Conservation (phyloP, 2,797 vertebrate species). For the Threskiornis aethiopicus region DNA sequence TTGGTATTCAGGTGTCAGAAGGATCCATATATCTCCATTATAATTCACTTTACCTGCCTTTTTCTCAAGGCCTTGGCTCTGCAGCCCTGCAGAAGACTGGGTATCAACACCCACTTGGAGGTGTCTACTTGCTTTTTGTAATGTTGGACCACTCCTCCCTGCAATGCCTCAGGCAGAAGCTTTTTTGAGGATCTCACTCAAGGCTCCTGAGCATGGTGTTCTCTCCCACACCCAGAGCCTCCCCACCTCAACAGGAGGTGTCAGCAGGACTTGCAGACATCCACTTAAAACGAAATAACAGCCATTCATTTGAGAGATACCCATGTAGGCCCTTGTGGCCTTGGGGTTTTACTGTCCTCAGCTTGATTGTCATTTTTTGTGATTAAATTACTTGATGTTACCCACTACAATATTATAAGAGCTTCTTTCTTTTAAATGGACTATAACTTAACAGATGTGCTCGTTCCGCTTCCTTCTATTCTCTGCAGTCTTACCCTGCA, state of each 20-base stretch:
- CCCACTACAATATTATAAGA: background rate
- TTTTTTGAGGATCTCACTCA: background rate
- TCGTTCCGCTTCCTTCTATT: background rate
- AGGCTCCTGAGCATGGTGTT: rapidly evolving
- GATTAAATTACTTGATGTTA: background rate
- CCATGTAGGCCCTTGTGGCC: background rate
- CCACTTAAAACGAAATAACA: rapidly evolving
- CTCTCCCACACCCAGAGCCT: background rate
- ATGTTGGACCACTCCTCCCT: background rate
- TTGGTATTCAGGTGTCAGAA: background rate
- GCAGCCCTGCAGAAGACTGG: background rate
- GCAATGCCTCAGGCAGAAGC: background rate
- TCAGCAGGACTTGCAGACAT: background rate
- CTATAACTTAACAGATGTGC: background rate
- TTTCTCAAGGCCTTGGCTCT: background rate
- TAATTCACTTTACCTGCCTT: background rate
- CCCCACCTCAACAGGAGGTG: background rate
- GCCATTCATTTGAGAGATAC: background rate
- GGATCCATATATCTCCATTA: background rate
- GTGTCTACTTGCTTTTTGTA: background rate
- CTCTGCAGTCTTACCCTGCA: background rate
- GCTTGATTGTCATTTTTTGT: background rate
- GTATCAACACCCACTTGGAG: background rate
- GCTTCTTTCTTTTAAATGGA: background rate
- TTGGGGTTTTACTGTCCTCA: background rate